Base-by-base conservation (phyloP, 2,888 invertebrate genomes). In the Trichogramma evanescens region DNA sequence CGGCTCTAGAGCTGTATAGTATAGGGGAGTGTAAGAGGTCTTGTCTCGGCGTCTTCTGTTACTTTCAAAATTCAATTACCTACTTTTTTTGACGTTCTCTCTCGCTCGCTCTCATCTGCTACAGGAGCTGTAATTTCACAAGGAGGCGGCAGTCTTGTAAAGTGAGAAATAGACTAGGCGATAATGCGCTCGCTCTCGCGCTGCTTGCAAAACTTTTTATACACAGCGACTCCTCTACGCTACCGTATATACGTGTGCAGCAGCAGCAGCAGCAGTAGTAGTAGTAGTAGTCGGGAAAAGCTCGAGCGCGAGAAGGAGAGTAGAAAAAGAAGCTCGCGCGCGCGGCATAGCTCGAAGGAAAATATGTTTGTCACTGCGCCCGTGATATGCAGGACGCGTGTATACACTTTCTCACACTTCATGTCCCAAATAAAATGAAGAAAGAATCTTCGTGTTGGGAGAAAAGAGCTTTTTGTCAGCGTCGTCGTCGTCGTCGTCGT, bases 391-490 rank as follows among this genome's bases (percentile, higher is more conserved):
- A 26, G 26, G 26, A 26, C 26, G 26, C 26, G 26, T 26, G 26
- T 26, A 26, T 26, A 26, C 26, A 26, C 26, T 26, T 26, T 26
- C 26, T 26, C 26, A 26, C 26, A 26, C 26, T 50, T 63, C 61
- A 55, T 59, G 58, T 56, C 54, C 61, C 61, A 62, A 57, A 58
- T 56, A 61, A 59, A 66, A 57, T 46, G 65, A 62, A 26, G 58
- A 62, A 13, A 54, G 13, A 48, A 26, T 26, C 26, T 26, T 26
- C 26, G 26, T 26, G 26, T 26, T 26, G 26, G 26, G 26, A 26
- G 26, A 26, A 26, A 38, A 52, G 53, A 13, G 41, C 26, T 26
- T 40, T 49, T 48, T 49, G 26, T 48, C 43, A 46, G 50, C 49
- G 43, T 54, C 44, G 26, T 26, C 26, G 26, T 26, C 26, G 26